phyloP scores from a whole-genome alignment of 2,797 vertebrate species.

The Acrocephalus scirpaceus region DNA sequence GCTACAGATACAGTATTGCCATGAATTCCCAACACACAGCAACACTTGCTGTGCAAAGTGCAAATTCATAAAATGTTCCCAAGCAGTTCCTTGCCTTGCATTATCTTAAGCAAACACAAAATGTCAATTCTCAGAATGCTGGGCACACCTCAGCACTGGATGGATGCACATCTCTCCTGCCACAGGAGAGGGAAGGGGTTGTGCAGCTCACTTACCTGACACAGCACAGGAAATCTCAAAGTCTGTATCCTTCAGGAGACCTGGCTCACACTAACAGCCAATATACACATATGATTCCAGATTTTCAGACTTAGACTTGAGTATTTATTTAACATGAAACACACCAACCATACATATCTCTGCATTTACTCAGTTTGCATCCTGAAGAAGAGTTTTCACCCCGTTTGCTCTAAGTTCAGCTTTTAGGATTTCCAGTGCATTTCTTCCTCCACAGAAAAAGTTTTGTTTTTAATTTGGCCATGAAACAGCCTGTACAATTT shows the following conservation, averaged over 20 bases:
- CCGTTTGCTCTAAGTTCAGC: background rate
- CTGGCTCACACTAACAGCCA: background rate
- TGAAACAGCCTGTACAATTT: background rate
- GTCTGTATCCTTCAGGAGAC: background rate
- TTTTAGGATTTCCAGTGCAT: background rate
- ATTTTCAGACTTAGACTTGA: background rate
- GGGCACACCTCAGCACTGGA: background rate
- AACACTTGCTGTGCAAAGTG: background rate
- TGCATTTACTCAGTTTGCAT: background rate
- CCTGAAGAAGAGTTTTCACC: background rate
- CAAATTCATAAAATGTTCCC: background rate
- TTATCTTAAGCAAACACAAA: background rate
- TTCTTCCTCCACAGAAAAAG: background rate
- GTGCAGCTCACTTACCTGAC: background rate
- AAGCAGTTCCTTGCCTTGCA: background rate
- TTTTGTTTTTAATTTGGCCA: background rate
- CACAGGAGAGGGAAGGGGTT: background rate
- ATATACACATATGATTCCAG: fast-evolving
- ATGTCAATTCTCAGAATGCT: background rate
- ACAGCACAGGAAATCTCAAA: background rate
- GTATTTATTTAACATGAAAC: background rate
- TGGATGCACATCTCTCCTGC: background rate
- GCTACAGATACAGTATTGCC: background rate
- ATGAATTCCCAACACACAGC: background rate
- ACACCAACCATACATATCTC: fast-evolving